A percentile compares a stretch with the other conserved stretches of the same genome.
phyloP scores from a whole-genome alignment of 2,888 invertebrate genomes.

The Arenicola marina region DNA sequence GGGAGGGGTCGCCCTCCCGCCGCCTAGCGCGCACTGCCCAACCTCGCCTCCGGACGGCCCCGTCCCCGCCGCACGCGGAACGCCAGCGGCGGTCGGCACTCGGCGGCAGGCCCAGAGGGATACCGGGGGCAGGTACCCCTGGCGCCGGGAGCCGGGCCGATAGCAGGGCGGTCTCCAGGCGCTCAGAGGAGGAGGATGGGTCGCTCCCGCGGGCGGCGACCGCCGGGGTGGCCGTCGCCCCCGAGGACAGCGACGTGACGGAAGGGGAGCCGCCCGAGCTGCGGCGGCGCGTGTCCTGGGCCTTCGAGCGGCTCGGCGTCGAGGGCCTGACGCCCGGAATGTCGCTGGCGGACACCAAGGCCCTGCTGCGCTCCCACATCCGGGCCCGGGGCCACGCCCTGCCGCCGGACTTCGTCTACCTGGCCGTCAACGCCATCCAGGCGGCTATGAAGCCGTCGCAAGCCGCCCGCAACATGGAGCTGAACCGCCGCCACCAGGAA shows the following conservation, averaged over 20 bases:
- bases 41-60: not conserved
- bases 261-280: constrained; percentile 11
- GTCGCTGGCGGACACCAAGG: constrained; percentile 53
- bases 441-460: constrained; percentile 41
- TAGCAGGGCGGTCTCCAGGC: constrained; percentile 3
- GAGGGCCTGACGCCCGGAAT: constrained; percentile 45
- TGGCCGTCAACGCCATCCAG: constrained; percentile 56
- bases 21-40: not conserved
- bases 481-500: constrained; percentile 28
- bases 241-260: constrained; percentile 7
- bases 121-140: constrained; percentile 18
- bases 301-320: constrained; percentile 51
- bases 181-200: no score
- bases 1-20: not conserved
- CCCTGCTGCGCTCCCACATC: constrained; percentile 56
- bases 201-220: constrained; percentile 5
- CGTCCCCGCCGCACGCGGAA: not conserved
- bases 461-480: constrained; percentile 42
- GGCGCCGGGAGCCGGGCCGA: not conserved
- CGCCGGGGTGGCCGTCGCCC: constrained; percentile 9
- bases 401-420: constrained; percentile 57
- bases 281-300: constrained; percentile 55
- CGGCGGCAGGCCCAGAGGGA: not conserved
- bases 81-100: not conserved
- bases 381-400: constrained; percentile 47